Conservation (phyloP, 2,797 vertebrate species). For the Cuculus canorus region DNA sequence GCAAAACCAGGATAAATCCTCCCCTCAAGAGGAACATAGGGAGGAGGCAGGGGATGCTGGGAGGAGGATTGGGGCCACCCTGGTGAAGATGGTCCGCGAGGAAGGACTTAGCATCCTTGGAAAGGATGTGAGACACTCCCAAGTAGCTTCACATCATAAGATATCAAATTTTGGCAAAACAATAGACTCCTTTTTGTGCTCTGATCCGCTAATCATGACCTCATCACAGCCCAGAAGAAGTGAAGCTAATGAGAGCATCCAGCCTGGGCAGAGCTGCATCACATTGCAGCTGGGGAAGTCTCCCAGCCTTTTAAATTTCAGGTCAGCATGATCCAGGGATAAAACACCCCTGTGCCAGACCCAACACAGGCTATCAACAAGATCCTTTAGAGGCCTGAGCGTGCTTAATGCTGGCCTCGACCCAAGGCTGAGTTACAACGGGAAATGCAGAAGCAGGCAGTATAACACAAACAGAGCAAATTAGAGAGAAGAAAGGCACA, state of each 20-base stretch:
- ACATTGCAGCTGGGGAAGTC: neutral
- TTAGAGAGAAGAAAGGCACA: slow-evolving; percentile 9
- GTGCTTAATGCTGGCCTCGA: neutral
- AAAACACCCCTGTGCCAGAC: neutral
- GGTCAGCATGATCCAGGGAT: neutral
- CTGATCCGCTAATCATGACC: neutral
- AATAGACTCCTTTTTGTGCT: neutral
- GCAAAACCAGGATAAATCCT: neutral
- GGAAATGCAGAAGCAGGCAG: neutral
- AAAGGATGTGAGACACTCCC: neutral
- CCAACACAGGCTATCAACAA: neutral
- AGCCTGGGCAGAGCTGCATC: neutral
- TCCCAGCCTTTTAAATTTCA: neutral
- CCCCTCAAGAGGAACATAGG: neutral
- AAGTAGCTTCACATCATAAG: fast-evolving
- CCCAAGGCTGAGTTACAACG: neutral
- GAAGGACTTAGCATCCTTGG: neutral
- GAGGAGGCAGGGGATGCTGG: neutral
- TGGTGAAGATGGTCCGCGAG: neutral
- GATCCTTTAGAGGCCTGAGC: neutral
- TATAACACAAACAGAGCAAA: neutral
- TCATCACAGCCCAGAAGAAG: neutral
- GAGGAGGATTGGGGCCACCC: neutral
- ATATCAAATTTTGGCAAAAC: neutral
- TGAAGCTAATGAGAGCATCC: neutral